A percentile compares a stretch with the other conserved stretches of the same genome.
Conservation (phyloP, 2,113 vertebrate species). For the Phoenicopterus ruber region DNA sequence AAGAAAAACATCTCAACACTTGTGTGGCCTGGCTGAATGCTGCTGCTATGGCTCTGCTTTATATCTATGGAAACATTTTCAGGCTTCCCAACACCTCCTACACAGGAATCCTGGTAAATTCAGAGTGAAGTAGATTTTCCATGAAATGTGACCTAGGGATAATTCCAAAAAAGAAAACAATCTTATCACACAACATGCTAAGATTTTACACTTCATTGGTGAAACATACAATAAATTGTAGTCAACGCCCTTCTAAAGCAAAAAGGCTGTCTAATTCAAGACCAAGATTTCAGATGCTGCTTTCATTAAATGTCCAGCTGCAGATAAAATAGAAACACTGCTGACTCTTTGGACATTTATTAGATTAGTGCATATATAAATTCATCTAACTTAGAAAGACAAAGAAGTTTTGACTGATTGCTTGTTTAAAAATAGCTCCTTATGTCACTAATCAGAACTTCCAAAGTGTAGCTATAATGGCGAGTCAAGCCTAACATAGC, state of each 20-base stretch:
- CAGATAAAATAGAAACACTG: background rate
- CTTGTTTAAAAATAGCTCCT: background rate
- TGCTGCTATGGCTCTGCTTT: background rate
- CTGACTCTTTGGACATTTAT: background rate
- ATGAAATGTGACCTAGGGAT: background rate
- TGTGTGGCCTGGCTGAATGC: background rate
- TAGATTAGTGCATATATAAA: background rate
- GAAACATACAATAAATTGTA: background rate
- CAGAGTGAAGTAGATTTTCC: background rate
- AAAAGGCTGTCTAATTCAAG: background rate
- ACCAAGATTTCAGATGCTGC: background rate
- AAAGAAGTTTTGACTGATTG: background rate
- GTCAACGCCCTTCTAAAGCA: background rate
- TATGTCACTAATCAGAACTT: background rate
- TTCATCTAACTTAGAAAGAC: background rate
- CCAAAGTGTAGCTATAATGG: background rate
- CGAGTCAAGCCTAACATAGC: background rate
- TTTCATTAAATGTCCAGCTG: background rate
- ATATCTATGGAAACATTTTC: conserved; percentile 21
- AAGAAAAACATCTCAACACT: background rate
- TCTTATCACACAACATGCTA: background rate
- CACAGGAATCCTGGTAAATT: background rate
- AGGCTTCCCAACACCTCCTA: background rate
- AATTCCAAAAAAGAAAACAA: background rate
- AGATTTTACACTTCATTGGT: background rate